Base-by-base conservation (phyloP, 2,113 vertebrate species). In the Trogon surrucura region DNA sequence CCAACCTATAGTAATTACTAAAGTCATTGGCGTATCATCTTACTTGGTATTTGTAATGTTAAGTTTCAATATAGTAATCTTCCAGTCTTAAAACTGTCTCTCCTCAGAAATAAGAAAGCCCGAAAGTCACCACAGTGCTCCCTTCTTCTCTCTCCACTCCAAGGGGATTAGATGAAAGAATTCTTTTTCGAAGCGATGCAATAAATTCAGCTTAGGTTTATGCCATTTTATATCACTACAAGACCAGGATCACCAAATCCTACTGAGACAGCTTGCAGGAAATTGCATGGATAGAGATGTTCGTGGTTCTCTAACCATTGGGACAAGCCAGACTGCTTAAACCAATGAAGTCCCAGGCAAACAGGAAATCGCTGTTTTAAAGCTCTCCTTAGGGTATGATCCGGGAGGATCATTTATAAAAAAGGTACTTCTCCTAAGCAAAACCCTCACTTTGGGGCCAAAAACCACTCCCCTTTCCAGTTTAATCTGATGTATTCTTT, bases 281-380 rank as follows among this genome's bases (percentile, higher is more conserved):
- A 97, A 96, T 94, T 92, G 79, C 77, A 88, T 45, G 57, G 61
- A 95, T 85, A 95, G 88, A 93, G 74, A 91, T 86, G 69, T 80
- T 54, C 78, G 77, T 53, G 44, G 57, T 80, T 95, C 73, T 79
- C 61, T 72, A 70, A 20, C 86, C 73, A 91, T 0, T 50, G 73
- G 80, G 83, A 93, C 57, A 85, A 89, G 53, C 21, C 50, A 61
- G 77, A 45, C 75, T 8, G 8, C 61, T 90, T 71, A 93, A 91
- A 85, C 79, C 79, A 91, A 45, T 2, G 14, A 88, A 78, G 81
- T 78, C 53, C 72, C 34, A 56, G 53, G 80, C 47, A 88, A 92
- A 94, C 83, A 94, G 93, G 80, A 95, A 95, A 95, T 90, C 85
- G 77, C 85, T 41, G 41, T 48, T 96, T 58, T 54, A 75, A 85